Conservation (phyloP, 2,888 invertebrate genomes). For the Drosophila borealis region DNA sequence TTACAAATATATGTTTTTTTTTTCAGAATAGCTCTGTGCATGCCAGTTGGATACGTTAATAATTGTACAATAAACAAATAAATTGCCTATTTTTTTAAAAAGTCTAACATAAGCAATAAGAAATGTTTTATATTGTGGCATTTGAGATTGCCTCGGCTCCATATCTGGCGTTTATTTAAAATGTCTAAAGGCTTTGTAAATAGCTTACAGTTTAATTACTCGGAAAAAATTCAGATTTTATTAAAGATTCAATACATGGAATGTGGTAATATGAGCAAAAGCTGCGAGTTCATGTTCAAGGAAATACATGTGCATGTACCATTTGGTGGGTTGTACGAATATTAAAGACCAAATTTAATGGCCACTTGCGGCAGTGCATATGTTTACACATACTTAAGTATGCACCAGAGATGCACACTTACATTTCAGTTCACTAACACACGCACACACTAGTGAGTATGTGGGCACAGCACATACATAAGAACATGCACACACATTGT, state of each 20-base stretch:
- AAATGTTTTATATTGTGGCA: slow-evolving; percentile 1
- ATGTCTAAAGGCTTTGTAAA: neutral
- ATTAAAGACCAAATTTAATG: slow-evolving; percentile 71
- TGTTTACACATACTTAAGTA: slow-evolving; percentile 72
- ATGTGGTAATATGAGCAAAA: neutral
- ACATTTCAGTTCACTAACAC: slow-evolving; percentile 45
- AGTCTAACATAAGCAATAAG: neutral
- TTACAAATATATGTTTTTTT: slow-evolving; percentile 11
- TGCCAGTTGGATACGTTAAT: slow-evolving; percentile 9
- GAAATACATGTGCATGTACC: too few species aligned
- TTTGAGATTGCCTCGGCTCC: slow-evolving; percentile 2
- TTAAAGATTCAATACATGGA: slow-evolving; percentile 11
- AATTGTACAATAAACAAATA: slow-evolving; percentile 34
- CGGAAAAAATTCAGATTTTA: neutral
- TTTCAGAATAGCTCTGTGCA: neutral
- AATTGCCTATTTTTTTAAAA: slow-evolving; percentile 9
- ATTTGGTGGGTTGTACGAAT: slow-evolving; percentile 15
- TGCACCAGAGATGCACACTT: slow-evolving; percentile 35
- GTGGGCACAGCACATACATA: neutral
- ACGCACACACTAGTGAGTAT: neutral
- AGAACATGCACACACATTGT: slow-evolving; percentile 10
- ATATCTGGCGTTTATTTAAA: slow-evolving; percentile 16
- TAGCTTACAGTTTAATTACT: neutral
- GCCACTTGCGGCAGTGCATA: slow-evolving; percentile 62
- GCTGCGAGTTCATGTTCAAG: too few species aligned